Base-by-base conservation (phyloP, 2,888 invertebrate species). In the Taphrorychus bicolor region DNA sequence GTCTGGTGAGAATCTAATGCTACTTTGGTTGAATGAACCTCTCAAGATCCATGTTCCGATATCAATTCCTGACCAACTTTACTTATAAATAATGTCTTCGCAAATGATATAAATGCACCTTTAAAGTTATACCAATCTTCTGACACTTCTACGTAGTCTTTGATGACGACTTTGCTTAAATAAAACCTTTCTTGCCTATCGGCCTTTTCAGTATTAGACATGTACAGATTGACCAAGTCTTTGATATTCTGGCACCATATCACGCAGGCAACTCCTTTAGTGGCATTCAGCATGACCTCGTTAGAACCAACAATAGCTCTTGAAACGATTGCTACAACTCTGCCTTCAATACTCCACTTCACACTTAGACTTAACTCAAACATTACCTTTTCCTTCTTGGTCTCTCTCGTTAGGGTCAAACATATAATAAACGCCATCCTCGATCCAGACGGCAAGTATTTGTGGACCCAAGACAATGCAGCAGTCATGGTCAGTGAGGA, bases 361-460 rank as follows among this genome's bases (percentile, higher is more conserved):
- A n/a, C n/a, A n/a, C n/a, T n/a, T n/a, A n/a, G n/a, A n/a, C n/a
- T n/a, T n/a, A n/a, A n/a, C n/a, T n/a, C n/a, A n/a, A n/a, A n/a
- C n/a, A n/a, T n/a, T 59, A 70, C 70, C 70, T 63, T 64, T 70
- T 3, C 82, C 83, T 14, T 75, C 73, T 2, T 72, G 69, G 68
- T 83, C 82, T 41, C 84, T 71, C 81, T 73, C 83, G 69, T 83
- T 82, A 0, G 83, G 82, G 75, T 84, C 84, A 68, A 83, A 84
- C 80, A 83, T 82, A 71, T 80, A 84, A 68, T 75, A 84, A 2
- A 74, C 52, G 4, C 76, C 78, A 58, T 80, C 80, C 71, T 84
- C 83, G 3, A 77, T 73, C 84, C 84, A 84, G 7, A 84, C 74
- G 0, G 83, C 81, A 2, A 83, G 72, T 11, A 74, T 74, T 19